These are phyloP conservation scores for Dioctria linearis DNA, from an alignment of 2,888 invertebrate species.

Conservation along the genomic window DNA sequence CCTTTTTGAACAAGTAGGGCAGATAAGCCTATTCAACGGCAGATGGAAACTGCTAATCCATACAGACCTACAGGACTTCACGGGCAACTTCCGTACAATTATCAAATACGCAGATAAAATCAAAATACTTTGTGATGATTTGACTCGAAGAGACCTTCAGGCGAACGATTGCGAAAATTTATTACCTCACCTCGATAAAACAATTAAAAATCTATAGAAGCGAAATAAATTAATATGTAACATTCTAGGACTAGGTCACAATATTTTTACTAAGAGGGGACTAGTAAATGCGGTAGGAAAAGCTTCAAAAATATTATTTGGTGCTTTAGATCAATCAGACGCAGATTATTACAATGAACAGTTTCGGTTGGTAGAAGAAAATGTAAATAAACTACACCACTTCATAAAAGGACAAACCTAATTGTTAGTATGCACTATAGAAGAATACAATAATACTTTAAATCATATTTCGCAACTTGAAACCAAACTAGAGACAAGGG, in stretches of 20 bases:
- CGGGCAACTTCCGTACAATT: neutral
- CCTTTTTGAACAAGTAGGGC: neutral
- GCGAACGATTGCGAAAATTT: neutral
- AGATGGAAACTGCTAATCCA: too few relatives aligned
- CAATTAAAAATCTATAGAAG: neutral
- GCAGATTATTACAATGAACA: neutral
- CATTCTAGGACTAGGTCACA: conserved; percentile 5
- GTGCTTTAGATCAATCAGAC: conserved; percentile 1
- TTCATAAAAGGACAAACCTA: too few relatives aligned
- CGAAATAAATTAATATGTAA: neutral
- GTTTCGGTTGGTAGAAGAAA: neutral
- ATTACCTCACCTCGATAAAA: neutral
- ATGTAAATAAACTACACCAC: too few relatives aligned
- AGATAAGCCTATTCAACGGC: neutral
- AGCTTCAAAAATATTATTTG: conserved; percentile 8
- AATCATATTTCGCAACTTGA: too few relatives aligned
- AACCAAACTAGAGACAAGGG: too few relatives aligned
- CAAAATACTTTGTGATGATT: too few relatives aligned
- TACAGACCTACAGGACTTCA: conserved; percentile 2
- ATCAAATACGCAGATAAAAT: too few relatives aligned
- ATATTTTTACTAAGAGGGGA: neutral
- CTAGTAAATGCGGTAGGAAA: neutral
- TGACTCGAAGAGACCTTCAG: neutral
- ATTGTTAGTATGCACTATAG: too few relatives aligned
- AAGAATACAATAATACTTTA: too few relatives aligned